phyloP scores from a whole-genome alignment of 23 tunicate species.

The Oikopleura albicans region DNA sequence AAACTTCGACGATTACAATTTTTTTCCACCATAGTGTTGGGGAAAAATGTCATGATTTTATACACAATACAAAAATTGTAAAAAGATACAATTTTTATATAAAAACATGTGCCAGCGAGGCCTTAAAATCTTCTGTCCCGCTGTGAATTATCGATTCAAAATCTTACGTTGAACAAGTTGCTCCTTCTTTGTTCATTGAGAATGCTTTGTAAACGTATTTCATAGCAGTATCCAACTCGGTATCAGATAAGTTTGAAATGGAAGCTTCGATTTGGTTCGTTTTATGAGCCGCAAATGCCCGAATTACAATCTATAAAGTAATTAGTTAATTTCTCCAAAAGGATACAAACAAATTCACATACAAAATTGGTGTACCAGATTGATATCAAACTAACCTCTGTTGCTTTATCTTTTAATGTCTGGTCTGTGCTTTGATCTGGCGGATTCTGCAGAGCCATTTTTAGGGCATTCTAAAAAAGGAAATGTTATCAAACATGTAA shows the following conservation, averaged over 20 bases:
- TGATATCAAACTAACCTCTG: background rate
- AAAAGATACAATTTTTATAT: background rate
- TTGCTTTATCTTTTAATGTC: background rate
- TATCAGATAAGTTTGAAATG: conserved; percentile 28
- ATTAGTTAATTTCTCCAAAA: background rate
- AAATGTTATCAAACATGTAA: too few species aligned
- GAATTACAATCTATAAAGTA: conserved; percentile 34
- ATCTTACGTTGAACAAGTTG: background rate
- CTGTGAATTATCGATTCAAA: background rate
- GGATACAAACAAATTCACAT: too few species aligned
- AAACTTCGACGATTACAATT: too few species aligned
- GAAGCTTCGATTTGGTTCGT: conserved; percentile 35
- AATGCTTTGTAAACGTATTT: conserved; percentile 90
- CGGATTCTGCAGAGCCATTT: conserved; percentile 41
- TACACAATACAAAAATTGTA: background rate
- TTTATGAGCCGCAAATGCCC: conserved; percentile 58
- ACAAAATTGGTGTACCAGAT: too few species aligned
- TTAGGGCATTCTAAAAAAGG: conserved; percentile 31
- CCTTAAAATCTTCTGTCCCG: too few species aligned
- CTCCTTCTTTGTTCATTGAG: conserved; percentile 48
- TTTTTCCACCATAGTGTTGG: background rate
- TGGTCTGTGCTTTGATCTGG: conserved; percentile 38
- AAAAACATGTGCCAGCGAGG: background rate
- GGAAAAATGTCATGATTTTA: background rate
- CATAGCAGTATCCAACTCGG: conserved; percentile 44